These are phyloP conservation scores for Intellagama lesueurii DNA, from an alignment of 2,797 vertebrate genomes.

Conservation along the genomic window DNA sequence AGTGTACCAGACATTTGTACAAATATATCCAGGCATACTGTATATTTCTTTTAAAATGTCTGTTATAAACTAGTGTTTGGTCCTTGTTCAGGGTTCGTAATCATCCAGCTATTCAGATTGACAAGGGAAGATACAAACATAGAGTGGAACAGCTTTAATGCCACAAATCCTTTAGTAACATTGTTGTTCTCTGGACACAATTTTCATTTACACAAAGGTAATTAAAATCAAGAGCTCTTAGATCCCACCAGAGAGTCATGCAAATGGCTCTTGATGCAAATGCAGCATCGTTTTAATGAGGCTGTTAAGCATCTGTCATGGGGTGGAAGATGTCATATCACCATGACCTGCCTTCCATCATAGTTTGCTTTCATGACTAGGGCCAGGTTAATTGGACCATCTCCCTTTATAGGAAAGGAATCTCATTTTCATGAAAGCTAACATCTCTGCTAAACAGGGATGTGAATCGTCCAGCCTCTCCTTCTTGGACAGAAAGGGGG, in stretches of 20 bases:
- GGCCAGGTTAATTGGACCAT: not conserved
- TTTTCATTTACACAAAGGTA: slow-evolving; percentile 1
- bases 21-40: not conserved
- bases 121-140: not conserved
- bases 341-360: not conserved
- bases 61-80: not conserved
- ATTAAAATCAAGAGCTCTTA: not conserved
- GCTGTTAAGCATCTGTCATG: not conserved
- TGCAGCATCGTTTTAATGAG: not conserved
- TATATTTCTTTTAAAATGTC: not conserved
- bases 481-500: not conserved
- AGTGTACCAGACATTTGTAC: not conserved
- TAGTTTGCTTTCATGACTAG: not conserved
- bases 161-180: not conserved
- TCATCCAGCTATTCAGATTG: not conserved
- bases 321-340: not conserved
- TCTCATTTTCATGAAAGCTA: not conserved
- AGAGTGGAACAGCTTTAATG: not conserved
- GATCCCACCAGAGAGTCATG: not conserved
- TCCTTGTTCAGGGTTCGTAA: not conserved
- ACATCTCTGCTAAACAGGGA: too few species aligned
- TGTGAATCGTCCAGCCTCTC: too few species aligned
- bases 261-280: not conserved
- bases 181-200: not conserved
- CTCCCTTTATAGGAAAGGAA: not conserved